Percentiles rank a stretch among this genome's conserved stretches.
Evolutionary conservation across 1,140 invertebrate species (phyloP).

Genomic region (Zaprionus nigranus): DNA sequence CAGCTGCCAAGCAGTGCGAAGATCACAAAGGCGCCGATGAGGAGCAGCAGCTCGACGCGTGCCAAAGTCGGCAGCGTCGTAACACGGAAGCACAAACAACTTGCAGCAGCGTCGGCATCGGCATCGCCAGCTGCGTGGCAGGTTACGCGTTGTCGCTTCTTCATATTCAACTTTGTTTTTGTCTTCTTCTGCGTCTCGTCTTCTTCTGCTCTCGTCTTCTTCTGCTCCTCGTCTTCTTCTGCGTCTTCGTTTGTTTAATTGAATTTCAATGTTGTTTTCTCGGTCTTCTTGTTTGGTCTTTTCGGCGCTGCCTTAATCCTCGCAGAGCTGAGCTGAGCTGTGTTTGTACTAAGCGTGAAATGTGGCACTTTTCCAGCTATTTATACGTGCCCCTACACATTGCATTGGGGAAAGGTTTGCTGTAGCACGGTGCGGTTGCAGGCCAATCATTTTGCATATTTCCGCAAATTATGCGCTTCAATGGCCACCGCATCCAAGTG

Average conservation of each 20-base stretch:
- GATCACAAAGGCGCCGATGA: slow-evolving; percentile 16
- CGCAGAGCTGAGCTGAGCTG: background rate
- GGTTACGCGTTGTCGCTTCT: slow-evolving; percentile 65
- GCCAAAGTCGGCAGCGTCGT: slow-evolving; percentile 37
- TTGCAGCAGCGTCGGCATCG: slow-evolving; percentile 6
- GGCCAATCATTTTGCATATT: slow-evolving; percentile 63
- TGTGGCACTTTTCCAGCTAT: slow-evolving; percentile 73
- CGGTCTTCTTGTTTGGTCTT: background rate
- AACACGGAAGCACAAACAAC: slow-evolving; percentile 71
- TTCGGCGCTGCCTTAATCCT: slow-evolving; percentile 36
- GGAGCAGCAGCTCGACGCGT: slow-evolving; percentile 46
- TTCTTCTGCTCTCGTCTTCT: background rate
- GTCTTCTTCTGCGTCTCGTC: background rate
- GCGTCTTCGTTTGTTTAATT: slow-evolving; percentile 38
- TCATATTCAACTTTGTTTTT: slow-evolving; percentile 35
- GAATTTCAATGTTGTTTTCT: slow-evolving; percentile 28
- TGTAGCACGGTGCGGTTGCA: slow-evolving; percentile 20
- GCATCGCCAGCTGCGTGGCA: slow-evolving; percentile 23
- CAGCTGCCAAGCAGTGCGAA: slow-evolving; percentile 56
- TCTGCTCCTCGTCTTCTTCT: background rate
- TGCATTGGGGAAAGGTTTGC: slow-evolving; percentile 44
- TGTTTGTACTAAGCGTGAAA: slow-evolving; percentile 73
- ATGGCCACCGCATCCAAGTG: slow-evolving; percentile 53
- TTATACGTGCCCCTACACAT: slow-evolving; percentile 57
- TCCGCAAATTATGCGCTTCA: slow-evolving; percentile 81